phyloP scores from a whole-genome alignment of 2,888 invertebrate species.

The Meiosimyza platycephala region DNA sequence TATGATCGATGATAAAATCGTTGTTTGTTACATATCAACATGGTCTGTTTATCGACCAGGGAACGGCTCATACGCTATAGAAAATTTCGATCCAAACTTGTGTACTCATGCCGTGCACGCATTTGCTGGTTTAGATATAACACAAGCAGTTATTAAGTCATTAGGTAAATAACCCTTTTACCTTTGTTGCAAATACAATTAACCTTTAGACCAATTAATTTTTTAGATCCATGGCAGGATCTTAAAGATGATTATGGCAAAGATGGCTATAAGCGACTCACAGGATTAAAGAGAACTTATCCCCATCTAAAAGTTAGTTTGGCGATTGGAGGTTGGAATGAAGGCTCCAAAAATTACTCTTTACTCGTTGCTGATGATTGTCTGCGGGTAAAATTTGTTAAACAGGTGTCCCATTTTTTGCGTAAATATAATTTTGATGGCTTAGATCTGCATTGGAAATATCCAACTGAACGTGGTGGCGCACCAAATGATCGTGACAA shows the following conservation, averaged over 20 bases:
- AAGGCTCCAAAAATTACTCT: constrained; percentile 75
- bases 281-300: constrained; percentile 74
- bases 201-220: background rate
- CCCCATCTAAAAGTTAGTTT: constrained; percentile 79
- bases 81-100: constrained; percentile 77
- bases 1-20: constrained; percentile 77
- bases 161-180: constrained; percentile 70
- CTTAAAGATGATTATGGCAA: constrained; percentile 80
- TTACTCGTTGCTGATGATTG: constrained; percentile 74
- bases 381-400: constrained; percentile 75
- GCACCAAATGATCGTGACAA: constrained; percentile 79
- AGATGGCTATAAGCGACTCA: constrained; percentile 77
- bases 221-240: constrained; percentile 80
- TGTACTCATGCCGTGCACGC: constrained; percentile 87
- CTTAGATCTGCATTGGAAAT: constrained; percentile 80
- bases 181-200: background rate
- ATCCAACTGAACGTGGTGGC: constrained; percentile 83
- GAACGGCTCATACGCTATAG: constrained; percentile 74
- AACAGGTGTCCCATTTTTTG: constrained; percentile 77
- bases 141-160: constrained; percentile 75
- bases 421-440: constrained; percentile 66
- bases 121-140: constrained; percentile 81
- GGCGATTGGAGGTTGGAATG: constrained; percentile 93
- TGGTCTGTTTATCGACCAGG: constrained; percentile 82
- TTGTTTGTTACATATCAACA: constrained; percentile 83